phyloP scores from a whole-genome alignment of 1,140 invertebrate genomes.

The Formica selysi region DNA sequence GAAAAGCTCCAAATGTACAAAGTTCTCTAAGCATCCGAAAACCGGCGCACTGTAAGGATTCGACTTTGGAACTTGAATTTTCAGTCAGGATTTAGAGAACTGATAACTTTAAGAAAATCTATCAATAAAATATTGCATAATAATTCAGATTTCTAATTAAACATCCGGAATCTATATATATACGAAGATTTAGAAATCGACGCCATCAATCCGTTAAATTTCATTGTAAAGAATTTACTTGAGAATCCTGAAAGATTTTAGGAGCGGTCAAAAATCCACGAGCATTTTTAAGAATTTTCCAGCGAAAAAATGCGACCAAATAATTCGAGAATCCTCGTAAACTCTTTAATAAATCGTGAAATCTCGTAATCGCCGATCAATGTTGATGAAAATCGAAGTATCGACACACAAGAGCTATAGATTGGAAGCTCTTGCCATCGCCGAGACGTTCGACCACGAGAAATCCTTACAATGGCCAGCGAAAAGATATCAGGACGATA shows the following conservation, averaged over 20 bases:
- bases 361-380: constrained; percentile 38
- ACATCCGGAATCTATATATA: background rate
- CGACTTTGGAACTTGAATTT: background rate
- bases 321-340: background rate
- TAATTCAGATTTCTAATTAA: background rate
- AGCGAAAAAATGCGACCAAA: background rate
- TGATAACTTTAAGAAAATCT: background rate
- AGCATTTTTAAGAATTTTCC: background rate
- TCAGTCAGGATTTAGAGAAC: background rate
- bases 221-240: background rate
- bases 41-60: background rate
- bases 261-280: background rate
- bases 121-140: background rate
- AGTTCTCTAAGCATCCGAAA: background rate
- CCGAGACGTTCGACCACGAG: constrained; percentile 45
- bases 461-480: constrained; percentile 80
- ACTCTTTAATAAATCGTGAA: background rate
- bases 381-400: constrained; percentile 64
- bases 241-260: background rate
- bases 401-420: constrained; percentile 11
- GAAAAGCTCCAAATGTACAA: background rate
- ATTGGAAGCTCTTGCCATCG: constrained; percentile 45
- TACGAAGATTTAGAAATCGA: background rate
- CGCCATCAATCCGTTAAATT: background rate
- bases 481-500: constrained; percentile 75